These are phyloP conservation scores for Tillus elongatus DNA, from an alignment of 2,888 invertebrate genomes.

Conservation along the genomic window DNA sequence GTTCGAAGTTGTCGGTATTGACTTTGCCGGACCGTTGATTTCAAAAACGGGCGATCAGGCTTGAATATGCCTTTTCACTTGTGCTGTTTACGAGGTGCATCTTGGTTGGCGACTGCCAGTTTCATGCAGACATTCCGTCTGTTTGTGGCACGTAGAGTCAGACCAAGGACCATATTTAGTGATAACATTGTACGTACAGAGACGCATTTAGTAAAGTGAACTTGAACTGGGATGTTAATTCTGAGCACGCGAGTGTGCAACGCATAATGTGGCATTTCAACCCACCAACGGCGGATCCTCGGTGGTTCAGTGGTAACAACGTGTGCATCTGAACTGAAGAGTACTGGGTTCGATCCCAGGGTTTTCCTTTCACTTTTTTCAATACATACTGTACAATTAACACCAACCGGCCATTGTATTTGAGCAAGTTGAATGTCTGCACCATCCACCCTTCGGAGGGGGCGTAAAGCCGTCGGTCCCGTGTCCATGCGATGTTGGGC, in stretches of 20 bases:
- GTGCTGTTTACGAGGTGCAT: slow-evolving; percentile 34
- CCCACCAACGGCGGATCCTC: no score
- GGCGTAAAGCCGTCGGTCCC: no score
- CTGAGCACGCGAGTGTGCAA: slow-evolving; percentile 14
- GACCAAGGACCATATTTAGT: slow-evolving; percentile 28
- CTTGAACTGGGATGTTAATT: slow-evolving; percentile 26
- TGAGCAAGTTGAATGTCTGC: no score
- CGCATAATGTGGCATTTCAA: slow-evolving; percentile 26
- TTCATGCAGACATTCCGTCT: slow-evolving; percentile 30
- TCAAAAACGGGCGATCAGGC: slow-evolving; percentile 25
- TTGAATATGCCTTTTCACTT: slow-evolving; percentile 35
- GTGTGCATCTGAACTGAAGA: no score
- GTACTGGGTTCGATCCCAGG: no score
- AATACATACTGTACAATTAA: no score
- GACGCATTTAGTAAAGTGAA: slow-evolving; percentile 19
- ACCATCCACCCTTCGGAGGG: no score
- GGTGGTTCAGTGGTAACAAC: no score
- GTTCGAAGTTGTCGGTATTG: slow-evolving; percentile 30
- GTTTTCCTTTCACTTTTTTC: no score
- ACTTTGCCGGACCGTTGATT: slow-evolving; percentile 34
- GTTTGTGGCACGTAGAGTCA: slow-evolving; percentile 30
- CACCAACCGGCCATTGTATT: no score
- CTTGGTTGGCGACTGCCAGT: slow-evolving; percentile 24
- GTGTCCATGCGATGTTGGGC: no score
- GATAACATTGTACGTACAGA: slow-evolving; percentile 34